phyloP scores from a whole-genome alignment of 2,797 vertebrate genomes.

The Enteromius unitaeniatus region DNA sequence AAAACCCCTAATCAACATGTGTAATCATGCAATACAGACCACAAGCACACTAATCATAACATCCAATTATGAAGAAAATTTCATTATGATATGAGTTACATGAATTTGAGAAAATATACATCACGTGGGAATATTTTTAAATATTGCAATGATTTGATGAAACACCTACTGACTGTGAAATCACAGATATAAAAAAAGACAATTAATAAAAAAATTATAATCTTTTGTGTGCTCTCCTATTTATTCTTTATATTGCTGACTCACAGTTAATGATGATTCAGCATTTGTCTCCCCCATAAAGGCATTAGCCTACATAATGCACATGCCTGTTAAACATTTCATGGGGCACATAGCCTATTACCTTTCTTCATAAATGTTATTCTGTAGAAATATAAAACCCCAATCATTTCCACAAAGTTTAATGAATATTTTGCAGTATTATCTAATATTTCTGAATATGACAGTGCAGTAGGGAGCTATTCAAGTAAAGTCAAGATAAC shows the following conservation, averaged over 20 bases:
- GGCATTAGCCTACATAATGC: slow-evolving; percentile 9
- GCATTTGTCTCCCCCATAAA: background rate
- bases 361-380: background rate
- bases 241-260: background rate
- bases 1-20: slow-evolving; percentile 57
- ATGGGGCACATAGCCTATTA: background rate
- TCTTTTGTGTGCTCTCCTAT: background rate
- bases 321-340: slow-evolving; percentile 36
- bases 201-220: background rate
- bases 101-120: slow-evolving; percentile 54
- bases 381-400: background rate
- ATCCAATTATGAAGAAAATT: slow-evolving; percentile 53
- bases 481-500: background rate
- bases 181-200: slow-evolving; percentile 10
- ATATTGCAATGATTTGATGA: background rate
- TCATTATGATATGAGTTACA: slow-evolving; percentile 39
- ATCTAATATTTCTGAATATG: background rate
- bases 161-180: slow-evolving; percentile 14
- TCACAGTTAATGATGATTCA: slow-evolving; percentile 1
- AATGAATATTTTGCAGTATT: background rate
- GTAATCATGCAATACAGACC: slow-evolving; percentile 80
- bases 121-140: background rate
- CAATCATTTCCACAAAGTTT: background rate
- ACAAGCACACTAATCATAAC: slow-evolving; percentile 65
- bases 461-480: background rate